Base-by-base conservation (phyloP, 2,113 vertebrate species). In the Lamprotornis superbus region DNA sequence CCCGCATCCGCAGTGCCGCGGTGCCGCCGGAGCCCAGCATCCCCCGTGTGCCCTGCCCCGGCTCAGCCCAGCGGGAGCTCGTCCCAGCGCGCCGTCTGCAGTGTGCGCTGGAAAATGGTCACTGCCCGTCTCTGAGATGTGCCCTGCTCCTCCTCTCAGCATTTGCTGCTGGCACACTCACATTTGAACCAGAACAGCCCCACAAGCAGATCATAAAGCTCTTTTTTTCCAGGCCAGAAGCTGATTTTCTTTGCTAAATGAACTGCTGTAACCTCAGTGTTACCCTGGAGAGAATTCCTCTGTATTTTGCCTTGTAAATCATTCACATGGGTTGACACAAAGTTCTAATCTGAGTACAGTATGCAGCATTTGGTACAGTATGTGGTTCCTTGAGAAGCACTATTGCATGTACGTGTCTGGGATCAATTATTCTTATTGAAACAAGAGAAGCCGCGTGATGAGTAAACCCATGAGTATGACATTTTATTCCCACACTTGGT, bases 361-460 rank as follows among this genome's bases (percentile, higher is more conserved):
- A 57, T 53, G 37, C 28, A 93, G 80, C 31, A 60, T 75, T 94
- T 86, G 15, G 44, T 95, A 68, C 65, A 89, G 88, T 81, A 39
- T 84, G 80, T 65, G 61, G 76, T 73, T 94, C 25, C 74, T 90
- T 80, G 52, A 56, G 75, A 77, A 86, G 47, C 60, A 27, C 33
- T 83, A 42, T 52, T 89, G 18, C 86, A 42, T 92, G 69, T 78
- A 64, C 42, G 18, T 42, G 76, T 37, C 94, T 95, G 94, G 83
- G 49, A 87, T 90, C 60, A 88, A 74, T 96, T 95, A 83, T 93
- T 78, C 86, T 89, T 80, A 82, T 84, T 95, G 86, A 93, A 93
- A 93, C 22, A 64, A 73, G 60, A 90, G 76, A 89, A 92, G 65
- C 73, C 1, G 0, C 37, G 12, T 22, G 80, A 87, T 93, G 86